phyloP scores from a whole-genome alignment of 2,113 vertebrate species.

The Romanogobio albipinnatus region DNA sequence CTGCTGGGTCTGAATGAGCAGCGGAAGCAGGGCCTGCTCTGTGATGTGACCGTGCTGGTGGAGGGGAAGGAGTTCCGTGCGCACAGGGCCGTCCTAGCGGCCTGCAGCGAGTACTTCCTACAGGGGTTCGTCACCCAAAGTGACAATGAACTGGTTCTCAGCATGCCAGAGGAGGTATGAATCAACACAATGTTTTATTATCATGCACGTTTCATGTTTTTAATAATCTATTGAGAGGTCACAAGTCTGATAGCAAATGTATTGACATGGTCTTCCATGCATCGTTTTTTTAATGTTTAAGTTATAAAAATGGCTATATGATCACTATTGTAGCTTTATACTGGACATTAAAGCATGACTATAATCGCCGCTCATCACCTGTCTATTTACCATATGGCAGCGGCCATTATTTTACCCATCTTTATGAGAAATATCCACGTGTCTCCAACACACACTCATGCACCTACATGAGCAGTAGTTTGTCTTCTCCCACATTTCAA shows the following conservation, averaged over 20 bases:
- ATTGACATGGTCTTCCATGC: not conserved
- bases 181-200: not conserved
- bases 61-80: conserved; percentile 97
- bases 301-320: not conserved
- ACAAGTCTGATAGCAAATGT: not conserved
- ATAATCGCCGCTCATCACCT: conserved; percentile 86
- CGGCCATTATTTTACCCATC: conserved; percentile 3
- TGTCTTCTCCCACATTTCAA: not conserved
- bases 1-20: conserved; percentile 99
- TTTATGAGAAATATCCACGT: conserved; percentile 8
- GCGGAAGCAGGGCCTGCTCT: conserved; percentile 98
- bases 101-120: conserved; percentile 98
- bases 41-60: conserved; percentile 96
- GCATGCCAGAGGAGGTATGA: conserved; percentile 94
- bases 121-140: conserved; percentile 92
- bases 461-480: not conserved
- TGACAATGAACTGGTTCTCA: conserved; percentile 94
- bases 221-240: not conserved
- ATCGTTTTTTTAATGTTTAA: not conserved
- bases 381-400: conserved; percentile 69
- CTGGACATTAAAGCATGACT: conserved; percentile 66
- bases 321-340: not conserved
- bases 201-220: not conserved
- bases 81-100: conserved; percentile 96
- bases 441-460: conserved; percentile 21